Conservation (phyloP, 2,113 vertebrate genomes). For the Machaerirhynchus nigripectus region DNA sequence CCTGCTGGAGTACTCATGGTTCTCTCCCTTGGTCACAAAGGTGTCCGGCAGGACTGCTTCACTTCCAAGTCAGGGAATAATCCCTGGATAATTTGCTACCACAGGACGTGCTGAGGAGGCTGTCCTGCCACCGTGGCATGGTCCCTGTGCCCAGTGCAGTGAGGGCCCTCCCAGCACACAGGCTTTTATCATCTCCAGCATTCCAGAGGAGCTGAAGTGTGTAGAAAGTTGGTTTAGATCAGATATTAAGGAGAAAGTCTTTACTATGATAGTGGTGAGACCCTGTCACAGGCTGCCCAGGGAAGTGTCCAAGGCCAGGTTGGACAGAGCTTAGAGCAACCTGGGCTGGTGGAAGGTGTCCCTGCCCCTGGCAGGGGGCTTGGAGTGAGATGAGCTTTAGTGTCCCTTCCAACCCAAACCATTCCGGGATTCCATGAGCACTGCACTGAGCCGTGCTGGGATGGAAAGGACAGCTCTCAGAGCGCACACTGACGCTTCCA, state of each 20-base stretch:
- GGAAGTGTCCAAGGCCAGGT: neutral
- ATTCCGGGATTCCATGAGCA: no score
- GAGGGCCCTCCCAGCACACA: neutral
- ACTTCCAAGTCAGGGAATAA: fast-evolving
- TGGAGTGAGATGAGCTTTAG: neutral
- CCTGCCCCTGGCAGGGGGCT: neutral
- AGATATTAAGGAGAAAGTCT: neutral
- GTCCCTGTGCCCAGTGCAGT: neutral
- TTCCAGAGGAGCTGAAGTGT: neutral
- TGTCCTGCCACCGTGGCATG: neutral
- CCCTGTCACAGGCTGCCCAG: neutral
- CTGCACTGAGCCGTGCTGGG: neutral
- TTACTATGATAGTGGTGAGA: neutral
- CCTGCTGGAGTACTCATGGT: neutral
- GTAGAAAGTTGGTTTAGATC: neutral
- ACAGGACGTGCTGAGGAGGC: neutral
- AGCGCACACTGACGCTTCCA: neutral
- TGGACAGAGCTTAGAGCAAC: neutral
- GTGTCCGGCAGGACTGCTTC: fast-evolving
- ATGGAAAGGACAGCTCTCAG: neutral
- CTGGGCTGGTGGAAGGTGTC: neutral
- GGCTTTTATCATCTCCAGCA: neutral
- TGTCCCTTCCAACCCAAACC: neutral
- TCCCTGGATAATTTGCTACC: neutral
- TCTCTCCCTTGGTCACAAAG: neutral